Evolutionary conservation across 2,113 vertebrate genomes (phyloP).

Genomic region (Leucopsar rothschildi): DNA sequence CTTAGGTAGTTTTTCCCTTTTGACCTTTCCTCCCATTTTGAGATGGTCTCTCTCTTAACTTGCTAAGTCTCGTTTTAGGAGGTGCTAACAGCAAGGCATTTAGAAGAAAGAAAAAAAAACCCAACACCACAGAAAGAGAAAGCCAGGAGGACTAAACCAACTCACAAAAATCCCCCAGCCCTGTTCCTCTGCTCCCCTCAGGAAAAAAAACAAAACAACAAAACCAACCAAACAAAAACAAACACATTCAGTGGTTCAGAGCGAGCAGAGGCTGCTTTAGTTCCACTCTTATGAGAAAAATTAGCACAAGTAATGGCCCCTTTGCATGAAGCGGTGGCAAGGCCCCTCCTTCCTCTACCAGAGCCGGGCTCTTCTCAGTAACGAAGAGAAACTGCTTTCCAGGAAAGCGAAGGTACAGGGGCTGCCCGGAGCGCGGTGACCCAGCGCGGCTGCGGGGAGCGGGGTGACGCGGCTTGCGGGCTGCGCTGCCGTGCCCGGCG

Average conservation of each 20-base stretch:
- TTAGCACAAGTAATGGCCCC: background rate
- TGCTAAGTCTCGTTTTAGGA: background rate
- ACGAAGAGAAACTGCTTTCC: constrained; percentile 35
- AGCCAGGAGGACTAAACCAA: background rate
- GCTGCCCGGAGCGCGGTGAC: background rate
- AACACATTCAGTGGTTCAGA: background rate
- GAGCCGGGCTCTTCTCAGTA: constrained; percentile 47
- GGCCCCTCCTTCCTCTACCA: background rate
- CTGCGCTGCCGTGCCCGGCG: rapidly evolving
- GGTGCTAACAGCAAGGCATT: background rate
- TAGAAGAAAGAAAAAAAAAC: background rate
- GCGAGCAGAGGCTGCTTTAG: background rate
- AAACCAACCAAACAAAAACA: background rate
- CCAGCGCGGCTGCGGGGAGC: background rate
- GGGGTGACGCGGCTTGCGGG: background rate
- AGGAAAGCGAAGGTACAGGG: constrained; percentile 32
- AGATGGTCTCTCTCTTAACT: background rate
- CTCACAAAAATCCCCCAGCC: background rate
- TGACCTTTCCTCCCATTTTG: background rate
- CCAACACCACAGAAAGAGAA: background rate
- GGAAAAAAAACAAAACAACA: background rate
- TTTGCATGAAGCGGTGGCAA: background rate
- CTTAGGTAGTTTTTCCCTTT: background rate
- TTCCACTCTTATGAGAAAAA: background rate
- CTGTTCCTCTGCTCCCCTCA: background rate